phyloP scores from a whole-genome alignment of 2,797 vertebrate species.

The Paramormyrops hopkinsi region DNA sequence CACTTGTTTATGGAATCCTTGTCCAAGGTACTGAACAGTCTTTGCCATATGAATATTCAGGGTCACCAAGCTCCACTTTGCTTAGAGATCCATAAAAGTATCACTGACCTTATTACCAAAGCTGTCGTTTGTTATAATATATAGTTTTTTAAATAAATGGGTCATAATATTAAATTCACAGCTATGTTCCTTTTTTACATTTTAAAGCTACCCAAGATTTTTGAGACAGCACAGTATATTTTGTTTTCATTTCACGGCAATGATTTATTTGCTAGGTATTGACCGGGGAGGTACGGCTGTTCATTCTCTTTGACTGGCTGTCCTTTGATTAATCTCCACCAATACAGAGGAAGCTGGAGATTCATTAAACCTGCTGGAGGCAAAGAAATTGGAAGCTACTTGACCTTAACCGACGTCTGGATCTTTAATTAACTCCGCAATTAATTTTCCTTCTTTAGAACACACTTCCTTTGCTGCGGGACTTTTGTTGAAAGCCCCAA shows the following conservation, averaged over 20 bases:
- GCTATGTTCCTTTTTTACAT: background rate
- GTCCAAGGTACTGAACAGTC: background rate
- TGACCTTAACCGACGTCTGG: slow-evolving; percentile 15
- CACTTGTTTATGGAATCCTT: background rate
- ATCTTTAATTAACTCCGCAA: slow-evolving; percentile 20
- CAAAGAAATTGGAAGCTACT: background rate
- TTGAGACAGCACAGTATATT: background rate
- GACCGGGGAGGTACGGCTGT: background rate
- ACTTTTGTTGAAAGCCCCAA: background rate
- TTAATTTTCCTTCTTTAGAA: slow-evolving; percentile 12
- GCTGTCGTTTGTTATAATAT: background rate
- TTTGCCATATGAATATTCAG: background rate
- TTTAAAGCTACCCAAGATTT: background rate
- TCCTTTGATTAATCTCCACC: slow-evolving; percentile 16
- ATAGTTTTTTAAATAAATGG: background rate
- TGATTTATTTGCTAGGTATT: background rate
- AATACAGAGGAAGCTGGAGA: background rate
- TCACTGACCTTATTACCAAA: background rate
- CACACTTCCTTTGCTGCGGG: background rate
- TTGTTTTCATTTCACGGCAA: background rate
- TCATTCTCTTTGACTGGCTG: background rate
- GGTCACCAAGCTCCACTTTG: background rate
- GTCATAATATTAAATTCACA: background rate
- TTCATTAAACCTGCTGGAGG: slow-evolving; percentile 5
- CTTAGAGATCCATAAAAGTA: background rate